Percentiles rank a stretch among this genome's conserved stretches.
Conservation (phyloP, 2,113 vertebrate genomes). For the Heterochromis multidens region DNA sequence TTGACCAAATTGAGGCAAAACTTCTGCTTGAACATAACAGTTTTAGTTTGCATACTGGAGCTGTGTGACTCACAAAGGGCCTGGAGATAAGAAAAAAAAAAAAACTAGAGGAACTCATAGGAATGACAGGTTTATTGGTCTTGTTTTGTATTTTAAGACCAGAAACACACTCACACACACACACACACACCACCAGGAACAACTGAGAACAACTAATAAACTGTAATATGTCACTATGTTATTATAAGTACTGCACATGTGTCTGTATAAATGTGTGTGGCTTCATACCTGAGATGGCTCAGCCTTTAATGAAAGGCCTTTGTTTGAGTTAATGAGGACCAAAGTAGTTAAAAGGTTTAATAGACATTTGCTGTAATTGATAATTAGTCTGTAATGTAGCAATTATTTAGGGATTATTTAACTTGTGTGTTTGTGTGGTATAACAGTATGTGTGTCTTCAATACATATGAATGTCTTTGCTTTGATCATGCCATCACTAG, state of each 20-base stretch:
- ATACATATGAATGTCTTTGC: constrained; percentile 1
- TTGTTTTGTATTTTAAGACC: not conserved
- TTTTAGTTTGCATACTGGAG: not conserved
- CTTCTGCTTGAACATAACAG: not conserved
- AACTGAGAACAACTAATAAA: no score
- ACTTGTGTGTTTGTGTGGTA: not conserved
- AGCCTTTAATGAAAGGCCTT: constrained; percentile 59
- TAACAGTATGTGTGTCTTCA: not conserved
- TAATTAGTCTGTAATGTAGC: constrained; percentile 44
- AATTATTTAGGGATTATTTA: not conserved
- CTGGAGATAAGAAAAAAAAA: not conserved
- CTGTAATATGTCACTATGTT: not conserved
- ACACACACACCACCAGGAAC: no score
- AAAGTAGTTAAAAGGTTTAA: constrained; percentile 59
- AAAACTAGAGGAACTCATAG: not conserved
- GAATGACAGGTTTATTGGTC: not conserved
- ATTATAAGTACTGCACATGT: not conserved
- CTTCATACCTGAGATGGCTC: constrained; percentile 24
- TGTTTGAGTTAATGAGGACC: constrained; percentile 67
- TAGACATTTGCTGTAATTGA: constrained; percentile 58
- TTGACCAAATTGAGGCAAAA: not conserved
- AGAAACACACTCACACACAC: no score
- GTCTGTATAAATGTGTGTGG: not conserved
- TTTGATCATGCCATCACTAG: constrained; percentile 23
- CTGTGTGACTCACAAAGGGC: not conserved